phyloP scores from a whole-genome alignment of 2,797 vertebrate species.

The Apodemus agrarius region DNA sequence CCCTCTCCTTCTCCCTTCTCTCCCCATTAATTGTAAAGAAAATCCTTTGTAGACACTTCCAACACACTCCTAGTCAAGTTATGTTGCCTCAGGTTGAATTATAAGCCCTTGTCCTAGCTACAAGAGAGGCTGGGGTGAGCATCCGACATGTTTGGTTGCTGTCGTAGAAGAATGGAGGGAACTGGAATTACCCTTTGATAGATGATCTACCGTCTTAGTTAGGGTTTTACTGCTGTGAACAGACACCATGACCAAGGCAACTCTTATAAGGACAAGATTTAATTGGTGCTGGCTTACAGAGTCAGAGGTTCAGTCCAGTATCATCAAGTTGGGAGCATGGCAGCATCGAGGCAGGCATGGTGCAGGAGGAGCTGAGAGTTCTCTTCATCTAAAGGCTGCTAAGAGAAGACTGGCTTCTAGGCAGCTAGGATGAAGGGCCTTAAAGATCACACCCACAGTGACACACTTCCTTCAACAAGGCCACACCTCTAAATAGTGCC shows the following conservation, averaged over 20 bases:
- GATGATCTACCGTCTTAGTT: background rate
- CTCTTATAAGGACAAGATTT: too few species aligned
- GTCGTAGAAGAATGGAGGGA: background rate
- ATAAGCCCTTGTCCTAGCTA: background rate
- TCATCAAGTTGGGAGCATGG: background rate
- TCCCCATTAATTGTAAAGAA: background rate
- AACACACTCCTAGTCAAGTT: background rate
- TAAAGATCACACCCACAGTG: background rate
- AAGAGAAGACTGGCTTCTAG: background rate
- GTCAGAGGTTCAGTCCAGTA: background rate
- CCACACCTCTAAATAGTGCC: background rate
- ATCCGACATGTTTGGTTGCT: background rate
- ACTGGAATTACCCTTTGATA: background rate
- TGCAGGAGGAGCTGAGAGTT: background rate
- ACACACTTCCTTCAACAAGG: background rate
- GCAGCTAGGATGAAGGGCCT: background rate
- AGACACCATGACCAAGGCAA: too few species aligned
- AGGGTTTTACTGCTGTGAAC: too few species aligned
- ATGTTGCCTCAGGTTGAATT: background rate
- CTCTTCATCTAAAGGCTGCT: background rate
- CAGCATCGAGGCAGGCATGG: background rate
- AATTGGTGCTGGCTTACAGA: too few species aligned
- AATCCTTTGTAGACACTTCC: background rate
- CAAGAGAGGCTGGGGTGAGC: background rate
- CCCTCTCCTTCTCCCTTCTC: background rate